Base-by-base conservation (phyloP, 1,140 invertebrate genomes). In the Eumeta japonica region DNA sequence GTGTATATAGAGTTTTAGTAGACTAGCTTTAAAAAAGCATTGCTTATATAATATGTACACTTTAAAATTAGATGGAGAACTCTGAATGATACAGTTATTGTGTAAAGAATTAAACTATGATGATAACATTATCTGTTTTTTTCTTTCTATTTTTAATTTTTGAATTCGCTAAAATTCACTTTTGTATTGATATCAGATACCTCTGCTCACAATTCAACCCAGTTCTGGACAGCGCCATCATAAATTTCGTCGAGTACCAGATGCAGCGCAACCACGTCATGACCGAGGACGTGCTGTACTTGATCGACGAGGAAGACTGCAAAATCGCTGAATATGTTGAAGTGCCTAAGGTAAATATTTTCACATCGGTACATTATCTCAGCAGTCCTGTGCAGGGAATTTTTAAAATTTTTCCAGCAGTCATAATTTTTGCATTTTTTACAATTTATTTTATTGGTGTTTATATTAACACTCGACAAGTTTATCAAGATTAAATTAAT, bases 171-270 rank as follows among this genome's bases (percentile, higher is more conserved):
- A 7, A 7, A 7, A 24, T n/a, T 10, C 19, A 35, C 12, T 20
- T 20, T n/a, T 14, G 3, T 10, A 11, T 34, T 30, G 3, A 13
- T 50, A 19, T 19, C 46, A 73, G 68, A 37, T 84, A 81, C 44
- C 59, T 95, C 7, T 79, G 84, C 32, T 70, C 78, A 2, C 55
- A 71, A 38, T 72, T 83, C 30, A 84, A 86, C 36, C 79, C 82
- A 0, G 47, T 74, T 2, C 64, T 96, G 1, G 80, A 83, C 29
- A 75, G 82, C 24, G 77, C 82, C 2, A 88, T 96, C 16, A 80
- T 88, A 36, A 80, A 77, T 16, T 96, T 96, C 78, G 89, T 87
- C 0, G 76, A 80, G n/a, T 85, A 86, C 42, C 90, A 94, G 70
- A 81, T 85, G 37, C 76, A 83, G 13, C 81, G 85, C 36, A 75